Evolutionary conservation across 2,113 vertebrate species (phyloP).

Genomic region (Sinocyclocheilus anshuiensis): DNA sequence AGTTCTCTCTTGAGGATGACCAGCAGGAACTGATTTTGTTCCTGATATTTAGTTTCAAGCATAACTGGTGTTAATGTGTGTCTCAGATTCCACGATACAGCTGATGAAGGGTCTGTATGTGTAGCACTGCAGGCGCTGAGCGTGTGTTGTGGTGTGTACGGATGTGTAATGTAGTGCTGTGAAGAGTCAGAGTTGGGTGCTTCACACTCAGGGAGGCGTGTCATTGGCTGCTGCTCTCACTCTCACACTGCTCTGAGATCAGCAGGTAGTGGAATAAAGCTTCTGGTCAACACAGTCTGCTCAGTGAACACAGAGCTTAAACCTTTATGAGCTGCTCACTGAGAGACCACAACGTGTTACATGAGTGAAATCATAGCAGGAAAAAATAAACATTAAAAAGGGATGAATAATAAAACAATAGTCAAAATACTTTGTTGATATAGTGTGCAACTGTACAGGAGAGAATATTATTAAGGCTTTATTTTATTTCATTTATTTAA

Average conservation of each 20-base stretch:
- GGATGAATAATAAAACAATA: too few species aligned
- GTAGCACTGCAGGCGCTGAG: too few species aligned
- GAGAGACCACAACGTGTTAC: background rate
- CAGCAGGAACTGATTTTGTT: background rate
- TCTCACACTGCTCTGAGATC: conserved; percentile 75
- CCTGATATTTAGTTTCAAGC: background rate
- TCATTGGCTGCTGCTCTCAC: conserved; percentile 54
- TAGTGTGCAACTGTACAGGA: too few species aligned
- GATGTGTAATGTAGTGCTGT: background rate
- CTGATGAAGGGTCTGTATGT: background rate
- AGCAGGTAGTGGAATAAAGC: conserved; percentile 75
- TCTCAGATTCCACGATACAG: background rate
- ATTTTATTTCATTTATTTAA: too few species aligned
- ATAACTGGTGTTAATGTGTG: background rate
- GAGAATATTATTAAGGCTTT: too few species aligned
- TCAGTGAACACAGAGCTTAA: background rate
- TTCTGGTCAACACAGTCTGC: conserved; percentile 44
- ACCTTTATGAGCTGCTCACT: too few species aligned
- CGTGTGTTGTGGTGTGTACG: too few species aligned
- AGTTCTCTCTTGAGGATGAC: background rate
- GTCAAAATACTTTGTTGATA: too few species aligned
- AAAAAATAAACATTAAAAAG: background rate
- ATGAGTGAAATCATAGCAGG: background rate
- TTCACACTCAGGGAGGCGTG: conserved; percentile 13
- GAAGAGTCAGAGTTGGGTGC: background rate